A percentile compares a stretch with the other conserved stretches of the same genome.
These are phyloP conservation scores for Trogon melanurus DNA, from an alignment of 2,113 vertebrate genomes.

Conservation along the genomic window DNA sequence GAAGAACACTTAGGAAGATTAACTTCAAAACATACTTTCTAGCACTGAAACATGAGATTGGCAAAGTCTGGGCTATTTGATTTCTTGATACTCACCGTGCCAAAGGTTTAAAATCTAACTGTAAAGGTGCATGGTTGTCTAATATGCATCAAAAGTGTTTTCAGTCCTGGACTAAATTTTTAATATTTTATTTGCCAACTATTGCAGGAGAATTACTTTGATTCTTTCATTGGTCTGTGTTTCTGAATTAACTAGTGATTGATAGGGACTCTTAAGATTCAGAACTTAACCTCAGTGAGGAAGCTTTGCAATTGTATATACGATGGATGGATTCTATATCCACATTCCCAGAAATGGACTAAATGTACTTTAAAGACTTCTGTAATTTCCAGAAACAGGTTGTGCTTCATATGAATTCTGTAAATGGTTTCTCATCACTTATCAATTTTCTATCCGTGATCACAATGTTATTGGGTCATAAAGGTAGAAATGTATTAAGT, in stretches of 20 bases:
- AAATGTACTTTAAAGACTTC: not conserved
- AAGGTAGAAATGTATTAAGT: not conserved
- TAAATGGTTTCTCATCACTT: not conserved
- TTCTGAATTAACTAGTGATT: not conserved
- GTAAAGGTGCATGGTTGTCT: not conserved
- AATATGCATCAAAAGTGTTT: not conserved
- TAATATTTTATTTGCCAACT: not conserved
- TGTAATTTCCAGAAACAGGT: not conserved
- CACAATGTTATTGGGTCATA: not conserved
- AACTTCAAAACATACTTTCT: not conserved
- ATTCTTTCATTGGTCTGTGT: not conserved
- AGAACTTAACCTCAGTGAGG: not conserved
- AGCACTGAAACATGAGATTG: not conserved
- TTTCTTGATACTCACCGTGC: not conserved
- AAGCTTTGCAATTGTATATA: not conserved
- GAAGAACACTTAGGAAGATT: not conserved
- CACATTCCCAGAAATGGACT: not conserved
- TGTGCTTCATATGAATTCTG: not conserved
- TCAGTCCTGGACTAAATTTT: not conserved
- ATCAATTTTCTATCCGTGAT: not conserved
- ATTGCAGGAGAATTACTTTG: not conserved
- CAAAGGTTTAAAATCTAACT: not conserved
- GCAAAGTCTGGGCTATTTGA: not conserved
- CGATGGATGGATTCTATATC: not conserved
- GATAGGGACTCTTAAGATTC: not conserved